Base-by-base conservation (phyloP, 2,888 invertebrate genomes). In the Keiferia lycopersicella region DNA sequence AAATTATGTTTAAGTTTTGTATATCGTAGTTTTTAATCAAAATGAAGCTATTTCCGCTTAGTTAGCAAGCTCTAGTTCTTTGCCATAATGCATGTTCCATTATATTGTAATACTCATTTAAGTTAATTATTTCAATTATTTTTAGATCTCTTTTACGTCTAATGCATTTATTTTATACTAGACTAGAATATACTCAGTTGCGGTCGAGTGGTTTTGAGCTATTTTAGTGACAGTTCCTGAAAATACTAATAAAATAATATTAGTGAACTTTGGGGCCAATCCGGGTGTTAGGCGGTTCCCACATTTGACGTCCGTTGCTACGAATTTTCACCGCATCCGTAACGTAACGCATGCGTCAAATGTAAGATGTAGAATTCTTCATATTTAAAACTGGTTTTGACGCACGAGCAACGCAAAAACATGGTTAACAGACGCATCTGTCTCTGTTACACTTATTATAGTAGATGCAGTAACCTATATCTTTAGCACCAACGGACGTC, bases 81-180 rank as follows among this genome's bases (percentile, higher is more conserved):
- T 91, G 92, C 92, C 92, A 92, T 92, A 92, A 90, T 88, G 91
- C 92, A 92, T 90, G 92, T 92, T 92, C 92, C 92, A 91, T 90
- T 77, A 74, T 83, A 82, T 86, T 86, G 86, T 91, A 92, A 92
- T 92, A 92, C 92, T 92, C 92, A 92, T 83, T 73, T 83, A 88
- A 89, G 87, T 86, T 88, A 87, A 86, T 84, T 84, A 83, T 84
- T 86, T 88, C 85, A 80, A 83, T 89, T 91, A 88, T 84, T 83
- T 88, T 91, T 89, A 91, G 91, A 91, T 91, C 91, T 91, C 91
- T 89, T 26, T 89, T 91, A 87, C 86, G 78, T 88, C 80, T 90
- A 88, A 86, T 91, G 91, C 91, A 91, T 91, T 91, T 91, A 91
- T 88, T 84, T 81, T 86, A 84, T 82, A 84, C 82, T 84, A 83